Percentiles rank a stretch among this genome's conserved stretches.
Conservation (phyloP, 1,140 invertebrate species). For the Saxidomus purpurata region DNA sequence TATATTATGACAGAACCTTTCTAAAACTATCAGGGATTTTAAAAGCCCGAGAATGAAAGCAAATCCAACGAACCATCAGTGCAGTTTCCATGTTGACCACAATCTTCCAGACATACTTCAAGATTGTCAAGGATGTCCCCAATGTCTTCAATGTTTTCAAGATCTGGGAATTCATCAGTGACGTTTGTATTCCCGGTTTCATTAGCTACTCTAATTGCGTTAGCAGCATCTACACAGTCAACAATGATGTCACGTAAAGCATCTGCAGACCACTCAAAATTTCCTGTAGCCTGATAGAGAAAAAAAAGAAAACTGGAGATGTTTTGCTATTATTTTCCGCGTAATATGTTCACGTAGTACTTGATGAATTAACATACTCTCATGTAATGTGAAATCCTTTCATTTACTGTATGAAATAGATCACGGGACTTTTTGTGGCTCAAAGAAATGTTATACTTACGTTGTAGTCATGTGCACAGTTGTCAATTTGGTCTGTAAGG, state of each 20-base stretch:
- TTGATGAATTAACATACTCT: too few relatives aligned
- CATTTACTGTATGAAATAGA: too few relatives aligned
- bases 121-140: neutral
- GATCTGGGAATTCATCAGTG: neutral
- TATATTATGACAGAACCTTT: too few relatives aligned
- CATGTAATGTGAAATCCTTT: too few relatives aligned
- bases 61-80: conserved; percentile 19
- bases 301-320: neutral
- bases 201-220: conserved; percentile 22
- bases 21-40: too few relatives aligned
- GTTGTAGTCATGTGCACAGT: conserved; percentile 60
- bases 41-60: too few relatives aligned
- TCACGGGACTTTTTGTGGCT: too few relatives aligned
- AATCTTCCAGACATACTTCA: conserved; percentile 36
- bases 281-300: conserved; percentile 45
- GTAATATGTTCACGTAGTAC: too few relatives aligned
- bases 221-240: conserved; percentile 48
- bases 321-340: too few relatives aligned
- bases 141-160: conserved; percentile 21
- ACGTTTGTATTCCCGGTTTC: neutral
- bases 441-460: conserved; percentile 18
- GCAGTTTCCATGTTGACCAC: conserved; percentile 61
- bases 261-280: conserved; percentile 47
- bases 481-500: conserved; percentile 57
- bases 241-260: conserved; percentile 56